These are phyloP conservation scores for Pristionchus pacificus DNA, from an alignment of 1,140 invertebrate genomes.

Conservation along the genomic window DNA sequence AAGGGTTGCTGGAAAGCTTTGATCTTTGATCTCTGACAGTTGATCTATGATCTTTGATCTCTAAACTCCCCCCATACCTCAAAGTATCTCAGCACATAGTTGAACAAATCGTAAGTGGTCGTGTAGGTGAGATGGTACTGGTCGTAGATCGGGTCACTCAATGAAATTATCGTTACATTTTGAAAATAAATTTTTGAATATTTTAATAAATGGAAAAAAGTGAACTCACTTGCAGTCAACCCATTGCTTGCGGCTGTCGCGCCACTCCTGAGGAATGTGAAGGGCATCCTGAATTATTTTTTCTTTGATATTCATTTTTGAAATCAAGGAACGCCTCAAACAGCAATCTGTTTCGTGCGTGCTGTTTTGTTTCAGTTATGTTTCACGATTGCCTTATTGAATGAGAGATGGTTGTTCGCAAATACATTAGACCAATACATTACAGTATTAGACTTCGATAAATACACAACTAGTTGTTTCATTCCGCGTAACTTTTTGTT, in stretches of 20 bases:
- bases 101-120: constrained; percentile 19
- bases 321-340: too few relatives aligned
- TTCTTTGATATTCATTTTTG: background rate
- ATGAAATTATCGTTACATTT: background rate
- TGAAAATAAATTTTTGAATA: background rate
- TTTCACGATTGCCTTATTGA: too few relatives aligned
- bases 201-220: background rate
- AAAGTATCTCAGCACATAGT: constrained; percentile 22
- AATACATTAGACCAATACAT: too few relatives aligned
- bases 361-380: too few relatives aligned
- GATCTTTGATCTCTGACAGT: background rate
- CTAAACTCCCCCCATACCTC: background rate
- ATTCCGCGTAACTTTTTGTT: too few relatives aligned
- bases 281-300: constrained; percentile 22
- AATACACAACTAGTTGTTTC: too few relatives aligned
- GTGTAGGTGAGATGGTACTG: constrained; percentile 24
- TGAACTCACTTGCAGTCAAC: constrained; percentile 30
- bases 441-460: too few relatives aligned
- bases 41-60: constrained; percentile 5
- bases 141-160: constrained; percentile 31
- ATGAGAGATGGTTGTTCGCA: too few relatives aligned
- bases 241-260: constrained; percentile 14
- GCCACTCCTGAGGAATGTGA: constrained; percentile 25
- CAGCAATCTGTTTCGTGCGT: too few relatives aligned
- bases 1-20: constrained; percentile 12